Conservation (phyloP, 37 sponge, comb jelly and placozoan species). For the Diacarnus erythraeanus region DNA sequence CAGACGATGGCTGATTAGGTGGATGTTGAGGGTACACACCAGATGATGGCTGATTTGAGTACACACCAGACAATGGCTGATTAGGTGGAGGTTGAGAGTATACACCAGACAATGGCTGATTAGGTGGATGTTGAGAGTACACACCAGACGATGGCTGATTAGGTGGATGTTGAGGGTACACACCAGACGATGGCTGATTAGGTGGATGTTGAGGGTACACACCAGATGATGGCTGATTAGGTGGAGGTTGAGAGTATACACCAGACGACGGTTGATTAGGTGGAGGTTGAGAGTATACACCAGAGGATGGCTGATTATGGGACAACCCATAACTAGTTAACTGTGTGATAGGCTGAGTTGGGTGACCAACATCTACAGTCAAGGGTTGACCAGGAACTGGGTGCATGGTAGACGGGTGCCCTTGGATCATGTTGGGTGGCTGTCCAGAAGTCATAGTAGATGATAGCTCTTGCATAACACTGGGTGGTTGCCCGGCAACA, state of each 20-base stretch:
- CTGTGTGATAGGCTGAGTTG: not conserved
- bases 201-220: not conserved
- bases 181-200: not conserved
- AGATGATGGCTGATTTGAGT: too few species aligned
- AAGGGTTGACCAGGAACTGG: not conserved
- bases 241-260: not conserved
- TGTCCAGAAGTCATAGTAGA: slow-evolving; percentile 6
- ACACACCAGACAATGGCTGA: not conserved
- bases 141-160: not conserved
- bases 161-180: not conserved
- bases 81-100: not conserved
- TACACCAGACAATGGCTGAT: not conserved
- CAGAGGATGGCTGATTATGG: not conserved
- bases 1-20: not conserved
- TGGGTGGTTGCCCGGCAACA: too few species aligned
- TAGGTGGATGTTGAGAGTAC: not conserved
- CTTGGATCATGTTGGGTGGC: not conserved
- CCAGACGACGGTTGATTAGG: not conserved
- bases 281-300: not conserved
- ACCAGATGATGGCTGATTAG: not conserved
- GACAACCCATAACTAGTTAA: too few species aligned
- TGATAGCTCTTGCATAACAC: too few species aligned
- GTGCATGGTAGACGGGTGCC: slow-evolving; percentile 6
- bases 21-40: not conserved
- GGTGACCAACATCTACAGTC: not conserved